Evolutionary conservation across 2,797 vertebrate species (phyloP).

Genomic region (Trachurus trachurus): DNA sequence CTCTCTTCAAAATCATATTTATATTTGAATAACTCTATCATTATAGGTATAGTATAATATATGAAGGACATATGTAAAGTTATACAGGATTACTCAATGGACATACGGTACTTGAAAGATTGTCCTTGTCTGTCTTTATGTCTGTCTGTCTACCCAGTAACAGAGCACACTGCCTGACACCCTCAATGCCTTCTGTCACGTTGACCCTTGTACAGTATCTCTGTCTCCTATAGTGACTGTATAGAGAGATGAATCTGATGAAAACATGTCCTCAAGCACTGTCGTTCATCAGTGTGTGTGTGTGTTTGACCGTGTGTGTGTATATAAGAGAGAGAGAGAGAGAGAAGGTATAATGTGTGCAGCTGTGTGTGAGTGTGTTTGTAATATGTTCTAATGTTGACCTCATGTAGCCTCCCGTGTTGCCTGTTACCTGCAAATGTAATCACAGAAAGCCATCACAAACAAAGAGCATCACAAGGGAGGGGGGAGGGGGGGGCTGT

Average conservation of each 20-base stretch:
- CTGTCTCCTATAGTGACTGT: slow-evolving; percentile 38
- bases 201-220: slow-evolving; percentile 63
- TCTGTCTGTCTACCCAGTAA: slow-evolving; percentile 69
- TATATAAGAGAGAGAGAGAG: neutral
- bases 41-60: slow-evolving; percentile 15
- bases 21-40: slow-evolving; percentile 58
- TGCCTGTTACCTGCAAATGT: slow-evolving; percentile 74
- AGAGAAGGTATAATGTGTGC: neutral
- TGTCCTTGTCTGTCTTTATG: slow-evolving; percentile 58
- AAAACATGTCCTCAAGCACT: slow-evolving; percentile 58
- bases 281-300: slow-evolving; percentile 54
- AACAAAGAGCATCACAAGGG: slow-evolving; percentile 29
- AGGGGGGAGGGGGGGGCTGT: neutral
- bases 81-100: slow-evolving; percentile 52
- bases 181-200: slow-evolving; percentile 82
- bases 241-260: slow-evolving; percentile 63
- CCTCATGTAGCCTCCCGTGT: slow-evolving; percentile 70
- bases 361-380: slow-evolving; percentile 33
- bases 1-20: slow-evolving; percentile 71
- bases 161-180: slow-evolving; percentile 85
- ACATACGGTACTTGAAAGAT: slow-evolving; percentile 57
- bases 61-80: slow-evolving; percentile 43
- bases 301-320: neutral
- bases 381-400: slow-evolving; percentile 58
- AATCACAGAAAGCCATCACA: slow-evolving; percentile 68